Percentiles rank a stretch among this genome's conserved stretches.
These are phyloP conservation scores for Semaprochilodus insignis DNA, from an alignment of 2,797 vertebrate genomes.

Conservation along the genomic window DNA sequence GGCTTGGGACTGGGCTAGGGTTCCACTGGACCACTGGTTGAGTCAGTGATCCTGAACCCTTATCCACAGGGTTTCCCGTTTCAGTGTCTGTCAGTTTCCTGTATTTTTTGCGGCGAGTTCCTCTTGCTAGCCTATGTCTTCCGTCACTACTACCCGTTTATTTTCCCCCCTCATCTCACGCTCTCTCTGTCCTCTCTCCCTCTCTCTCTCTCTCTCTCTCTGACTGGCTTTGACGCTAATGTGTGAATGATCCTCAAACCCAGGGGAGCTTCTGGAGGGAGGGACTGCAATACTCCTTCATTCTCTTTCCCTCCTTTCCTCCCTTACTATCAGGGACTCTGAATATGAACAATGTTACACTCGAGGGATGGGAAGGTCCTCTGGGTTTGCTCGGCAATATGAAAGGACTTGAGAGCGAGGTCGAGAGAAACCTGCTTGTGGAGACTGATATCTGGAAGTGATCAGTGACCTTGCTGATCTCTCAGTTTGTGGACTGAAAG, in stretches of 20 bases:
- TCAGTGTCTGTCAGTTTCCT: neutral
- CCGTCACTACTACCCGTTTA: neutral
- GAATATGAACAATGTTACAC: slow-evolving; percentile 7
- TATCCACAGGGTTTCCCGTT: neutral
- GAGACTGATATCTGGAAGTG: neutral
- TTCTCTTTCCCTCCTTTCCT: slow-evolving; percentile 12
- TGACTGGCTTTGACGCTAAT: slow-evolving; percentile 29
- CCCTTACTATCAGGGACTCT: slow-evolving; percentile 8
- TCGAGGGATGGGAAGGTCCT: neutral
- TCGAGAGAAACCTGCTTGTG: slow-evolving; percentile 3
- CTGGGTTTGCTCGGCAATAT: neutral
- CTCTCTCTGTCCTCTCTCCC: slow-evolving; percentile 12
- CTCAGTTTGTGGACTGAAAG: slow-evolving; percentile 2
- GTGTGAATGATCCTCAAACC: slow-evolving; percentile 45
- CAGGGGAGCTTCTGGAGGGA: slow-evolving; percentile 35
- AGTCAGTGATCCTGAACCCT: slow-evolving; percentile 9
- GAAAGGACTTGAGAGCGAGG: neutral
- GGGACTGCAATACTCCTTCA: slow-evolving; percentile 42
- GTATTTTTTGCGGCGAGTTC: neutral
- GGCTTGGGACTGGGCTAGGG: neutral
- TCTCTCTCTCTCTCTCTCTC: slow-evolving; percentile 4
- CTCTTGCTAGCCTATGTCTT: slow-evolving; percentile 45
- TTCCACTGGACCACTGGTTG: slow-evolving; percentile 17
- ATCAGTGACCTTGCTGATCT: neutral
- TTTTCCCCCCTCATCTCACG: neutral